A percentile compares a stretch with the other conserved stretches of the same genome.
phyloP scores from a whole-genome alignment of 2,888 invertebrate species.

The Thymelicus lineola region DNA sequence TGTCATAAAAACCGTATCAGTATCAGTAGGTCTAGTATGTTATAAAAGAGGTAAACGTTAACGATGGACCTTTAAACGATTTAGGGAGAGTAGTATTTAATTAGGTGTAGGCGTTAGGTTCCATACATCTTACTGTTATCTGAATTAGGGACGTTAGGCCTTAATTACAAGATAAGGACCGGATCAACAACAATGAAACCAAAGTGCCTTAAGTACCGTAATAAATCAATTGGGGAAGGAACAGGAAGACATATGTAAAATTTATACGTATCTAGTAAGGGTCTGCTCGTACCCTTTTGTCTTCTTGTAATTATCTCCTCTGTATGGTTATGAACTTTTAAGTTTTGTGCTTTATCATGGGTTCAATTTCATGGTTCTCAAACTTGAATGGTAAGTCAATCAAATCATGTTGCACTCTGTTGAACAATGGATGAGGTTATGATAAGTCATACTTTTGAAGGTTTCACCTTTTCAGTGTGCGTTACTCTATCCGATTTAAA shows the following conservation, averaged over 20 bases:
- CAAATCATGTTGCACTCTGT: too few relatives aligned
- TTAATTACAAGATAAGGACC: constrained; percentile 34
- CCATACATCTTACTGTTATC: constrained; percentile 27
- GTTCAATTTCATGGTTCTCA: not conserved
- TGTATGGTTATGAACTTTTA: not conserved
- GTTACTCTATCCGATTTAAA: too few relatives aligned
- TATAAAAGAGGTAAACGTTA: not conserved
- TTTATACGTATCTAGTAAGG: not conserved
- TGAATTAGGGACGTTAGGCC: constrained; percentile 29
- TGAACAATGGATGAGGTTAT: too few relatives aligned
- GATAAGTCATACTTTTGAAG: too few relatives aligned
- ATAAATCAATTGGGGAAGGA: constrained; percentile 32
- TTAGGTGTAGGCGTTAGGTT: constrained; percentile 19
- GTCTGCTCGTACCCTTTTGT: constrained; percentile 6
- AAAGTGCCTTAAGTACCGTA: constrained; percentile 22
- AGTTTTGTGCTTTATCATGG: not conserved
- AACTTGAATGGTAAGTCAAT: too few relatives aligned
- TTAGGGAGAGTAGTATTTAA: constrained; percentile 16
- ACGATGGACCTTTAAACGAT: constrained; percentile 16
- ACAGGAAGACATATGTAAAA: constrained; percentile 7
- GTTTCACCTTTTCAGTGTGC: too few relatives aligned
- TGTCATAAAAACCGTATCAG: not conserved
- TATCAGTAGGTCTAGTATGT: too few relatives aligned
- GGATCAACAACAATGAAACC: constrained; percentile 28
- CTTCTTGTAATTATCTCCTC: not conserved